Percentiles rank a stretch among this genome's conserved stretches.
phyloP scores from a whole-genome alignment of 2,113 vertebrate genomes.

The Eclectus roratus region DNA sequence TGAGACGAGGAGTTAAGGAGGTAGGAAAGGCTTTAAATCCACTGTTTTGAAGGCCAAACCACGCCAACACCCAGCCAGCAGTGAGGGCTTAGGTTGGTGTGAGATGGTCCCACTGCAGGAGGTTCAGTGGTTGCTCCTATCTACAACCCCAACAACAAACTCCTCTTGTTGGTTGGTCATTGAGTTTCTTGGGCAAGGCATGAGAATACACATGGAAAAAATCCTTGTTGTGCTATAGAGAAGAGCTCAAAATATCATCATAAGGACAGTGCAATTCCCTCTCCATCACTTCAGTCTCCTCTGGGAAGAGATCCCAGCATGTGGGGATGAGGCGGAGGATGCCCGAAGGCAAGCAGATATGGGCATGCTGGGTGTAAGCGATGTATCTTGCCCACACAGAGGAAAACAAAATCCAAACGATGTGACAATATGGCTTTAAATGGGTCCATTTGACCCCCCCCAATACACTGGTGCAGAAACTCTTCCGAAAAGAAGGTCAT shows the following conservation, averaged over 20 bases:
- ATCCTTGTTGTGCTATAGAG: neutral
- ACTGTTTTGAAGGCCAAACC: neutral
- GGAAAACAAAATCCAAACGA: neutral
- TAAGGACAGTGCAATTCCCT: neutral
- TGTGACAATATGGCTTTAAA: neutral
- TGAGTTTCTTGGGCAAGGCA: neutral
- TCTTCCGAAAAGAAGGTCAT: neutral
- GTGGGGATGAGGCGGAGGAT: neutral
- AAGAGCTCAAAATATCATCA: neutral
- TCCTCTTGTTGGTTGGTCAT: accelerated
- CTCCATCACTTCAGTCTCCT: neutral
- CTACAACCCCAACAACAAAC: neutral
- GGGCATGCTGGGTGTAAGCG: neutral
- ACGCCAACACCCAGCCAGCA: accelerated
- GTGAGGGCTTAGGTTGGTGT: neutral
- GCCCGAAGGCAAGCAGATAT: neutral
- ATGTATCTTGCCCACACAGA: neutral
- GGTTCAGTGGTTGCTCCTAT: neutral
- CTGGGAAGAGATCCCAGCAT: accelerated
- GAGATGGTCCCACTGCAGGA: accelerated
- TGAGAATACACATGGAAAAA: neutral
- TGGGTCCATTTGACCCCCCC: neutral
- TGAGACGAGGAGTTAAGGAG: accelerated
- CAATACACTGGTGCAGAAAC: neutral
- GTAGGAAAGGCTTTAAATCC: neutral